A percentile compares a stretch with the other conserved stretches of the same genome.
Conservation (phyloP, 2,888 invertebrate genomes). For the Eupithecia pulchellata region DNA sequence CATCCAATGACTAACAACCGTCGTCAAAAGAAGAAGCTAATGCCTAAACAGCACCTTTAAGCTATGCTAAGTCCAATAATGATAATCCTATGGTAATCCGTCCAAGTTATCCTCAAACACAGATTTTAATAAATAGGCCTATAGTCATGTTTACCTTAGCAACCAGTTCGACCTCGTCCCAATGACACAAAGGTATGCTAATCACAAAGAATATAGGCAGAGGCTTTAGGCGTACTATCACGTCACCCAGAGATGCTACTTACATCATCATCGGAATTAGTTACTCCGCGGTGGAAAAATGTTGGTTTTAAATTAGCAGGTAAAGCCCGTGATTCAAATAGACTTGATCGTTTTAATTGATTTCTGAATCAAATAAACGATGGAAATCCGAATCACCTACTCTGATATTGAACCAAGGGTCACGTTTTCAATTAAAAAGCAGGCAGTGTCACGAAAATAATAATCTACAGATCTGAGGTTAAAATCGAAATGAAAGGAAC, state of each 20-base stretch:
- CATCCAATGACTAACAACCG: neutral
- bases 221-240: conserved; percentile 27
- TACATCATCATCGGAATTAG: conserved; percentile 41
- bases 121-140: conserved; percentile 9
- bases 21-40: neutral
- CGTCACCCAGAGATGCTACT: conserved; percentile 36
- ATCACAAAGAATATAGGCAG: conserved; percentile 30
- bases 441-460: conserved; percentile 10
- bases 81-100: conserved; percentile 23
- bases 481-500: conserved; percentile 19
- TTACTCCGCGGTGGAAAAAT: conserved; percentile 43
- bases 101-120: conserved; percentile 21
- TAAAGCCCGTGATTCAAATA: conserved; percentile 9
- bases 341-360: neutral
- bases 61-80: conserved; percentile 22
- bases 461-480: conserved; percentile 12
- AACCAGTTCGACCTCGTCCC: conserved; percentile 36
- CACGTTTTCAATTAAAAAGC: conserved; percentile 28
- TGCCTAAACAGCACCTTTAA: neutral
- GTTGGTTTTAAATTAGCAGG: conserved; percentile 28
- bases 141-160: conserved; percentile 31
- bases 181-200: conserved; percentile 41
- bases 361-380: conserved; percentile 1
- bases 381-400: conserved; percentile 7
- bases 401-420: neutral